phyloP scores from a whole-genome alignment of 2,888 invertebrate genomes.

The Oxycera nigricornis region DNA sequence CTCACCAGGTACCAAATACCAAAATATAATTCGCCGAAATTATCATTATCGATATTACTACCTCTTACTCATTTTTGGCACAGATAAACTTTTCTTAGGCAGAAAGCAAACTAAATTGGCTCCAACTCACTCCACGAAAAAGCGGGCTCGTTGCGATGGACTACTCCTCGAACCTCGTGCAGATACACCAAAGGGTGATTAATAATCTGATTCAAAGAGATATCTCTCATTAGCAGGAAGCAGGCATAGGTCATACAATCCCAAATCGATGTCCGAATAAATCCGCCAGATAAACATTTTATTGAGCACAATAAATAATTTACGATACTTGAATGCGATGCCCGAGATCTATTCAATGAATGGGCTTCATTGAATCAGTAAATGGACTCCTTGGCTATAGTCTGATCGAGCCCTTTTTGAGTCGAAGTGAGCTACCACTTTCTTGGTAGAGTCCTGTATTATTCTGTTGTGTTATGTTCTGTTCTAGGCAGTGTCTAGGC shows the following conservation, averaged over 20 bases:
- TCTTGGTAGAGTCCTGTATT: not conserved
- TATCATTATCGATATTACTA: constrained; percentile 1
- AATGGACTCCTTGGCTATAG: constrained; percentile 10
- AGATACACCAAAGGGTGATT: constrained; percentile 37
- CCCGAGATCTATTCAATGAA: constrained; percentile 34
- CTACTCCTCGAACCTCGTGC: not conserved
- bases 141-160: constrained; percentile 23
- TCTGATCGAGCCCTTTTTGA: not conserved
- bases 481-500: not conserved
- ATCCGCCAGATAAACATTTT: constrained; percentile 41
- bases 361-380: constrained; percentile 35
- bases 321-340: constrained; percentile 27
- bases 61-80: constrained; percentile 7
- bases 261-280: constrained; percentile 41
- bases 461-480: not conserved
- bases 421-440: not conserved
- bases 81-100: constrained; percentile 16
- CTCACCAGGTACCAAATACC: not conserved
- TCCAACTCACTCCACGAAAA: not conserved
- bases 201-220: constrained; percentile 40
- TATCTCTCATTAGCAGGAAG: constrained; percentile 40
- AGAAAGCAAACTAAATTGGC: not conserved
- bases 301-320: constrained; percentile 42
- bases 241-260: constrained; percentile 5
- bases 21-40: constrained; percentile 26